Percentiles rank a stretch among this genome's conserved stretches.
Evolutionary conservation across 1,140 invertebrate species (phyloP).

Genomic region (Amyelois transitella): DNA sequence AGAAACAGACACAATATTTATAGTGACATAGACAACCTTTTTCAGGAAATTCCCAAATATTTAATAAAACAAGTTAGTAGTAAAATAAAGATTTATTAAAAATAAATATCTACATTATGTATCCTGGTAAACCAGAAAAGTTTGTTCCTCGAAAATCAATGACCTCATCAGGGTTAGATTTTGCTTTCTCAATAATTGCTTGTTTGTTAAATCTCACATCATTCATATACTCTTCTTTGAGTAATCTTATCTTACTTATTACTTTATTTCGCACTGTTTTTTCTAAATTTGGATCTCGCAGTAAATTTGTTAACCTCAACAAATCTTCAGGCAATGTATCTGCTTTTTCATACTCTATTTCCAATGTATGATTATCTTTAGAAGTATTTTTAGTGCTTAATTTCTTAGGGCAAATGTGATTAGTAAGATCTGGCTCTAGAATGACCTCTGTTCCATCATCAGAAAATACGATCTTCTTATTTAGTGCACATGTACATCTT

Average conservation of each 20-base stretch:
- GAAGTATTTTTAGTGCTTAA: conserved; percentile 11
- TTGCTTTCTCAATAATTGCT: conserved; percentile 38
- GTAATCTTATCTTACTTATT: conserved; percentile 43
- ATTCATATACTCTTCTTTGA: conserved; percentile 36
- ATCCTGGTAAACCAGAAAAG: conserved; percentile 42
- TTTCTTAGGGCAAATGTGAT: conserved; percentile 44
- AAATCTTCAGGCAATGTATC: conserved; percentile 36
- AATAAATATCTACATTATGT: conserved; percentile 18
- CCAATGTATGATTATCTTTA: conserved; percentile 14
- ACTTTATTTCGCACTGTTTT: conserved; percentile 31
- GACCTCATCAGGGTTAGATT: conserved; percentile 40
- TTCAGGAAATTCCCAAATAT: neutral
- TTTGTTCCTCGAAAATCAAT: conserved; percentile 55
- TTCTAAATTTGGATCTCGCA: conserved; percentile 32
- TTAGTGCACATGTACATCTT: conserved; percentile 38
- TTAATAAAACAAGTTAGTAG: neutral
- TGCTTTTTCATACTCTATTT: conserved; percentile 33
- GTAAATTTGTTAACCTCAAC: conserved; percentile 27
- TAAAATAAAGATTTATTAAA: neutral
- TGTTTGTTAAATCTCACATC: conserved; percentile 46
- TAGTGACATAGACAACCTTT: neutral
- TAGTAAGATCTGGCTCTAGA: conserved; percentile 20
- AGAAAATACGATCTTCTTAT: conserved; percentile 54
- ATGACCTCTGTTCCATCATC: conserved; percentile 41
- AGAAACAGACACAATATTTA: neutral